These are phyloP conservation scores for Peromyscus attwateri DNA, from an alignment of 2,797 vertebrate species.

Conservation along the genomic window DNA sequence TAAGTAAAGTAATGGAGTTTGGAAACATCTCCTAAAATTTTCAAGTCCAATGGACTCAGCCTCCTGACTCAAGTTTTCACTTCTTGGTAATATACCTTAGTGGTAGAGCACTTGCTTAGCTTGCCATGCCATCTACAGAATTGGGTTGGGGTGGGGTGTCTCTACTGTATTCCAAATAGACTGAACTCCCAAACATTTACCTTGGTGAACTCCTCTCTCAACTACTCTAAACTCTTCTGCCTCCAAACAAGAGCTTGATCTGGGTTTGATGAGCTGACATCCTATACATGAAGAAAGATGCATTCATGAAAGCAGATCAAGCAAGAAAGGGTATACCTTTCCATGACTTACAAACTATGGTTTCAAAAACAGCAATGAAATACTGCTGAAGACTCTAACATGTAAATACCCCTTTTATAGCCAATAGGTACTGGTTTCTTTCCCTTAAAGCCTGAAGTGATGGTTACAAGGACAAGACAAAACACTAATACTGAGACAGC, in stretches of 20 bases:
- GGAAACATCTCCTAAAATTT: neutral
- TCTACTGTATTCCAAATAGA: neutral
- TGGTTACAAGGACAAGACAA: neutral
- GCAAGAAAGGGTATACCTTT: neutral
- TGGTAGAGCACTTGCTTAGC: neutral
- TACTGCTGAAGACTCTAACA: neutral
- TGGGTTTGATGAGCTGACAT: constrained; percentile 35
- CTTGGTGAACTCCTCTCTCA: neutral
- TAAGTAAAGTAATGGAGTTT: neutral
- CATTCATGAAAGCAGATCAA: neutral
- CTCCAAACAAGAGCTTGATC: constrained; percentile 28
- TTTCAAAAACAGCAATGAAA: neutral
- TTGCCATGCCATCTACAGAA: neutral
- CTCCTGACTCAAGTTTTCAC: neutral
- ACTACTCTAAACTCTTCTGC: neutral
- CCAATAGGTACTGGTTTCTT: neutral
- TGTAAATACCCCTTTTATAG: neutral
- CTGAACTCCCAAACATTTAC: neutral
- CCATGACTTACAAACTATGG: neutral
- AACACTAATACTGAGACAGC: neutral
- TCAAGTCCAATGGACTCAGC: neutral
- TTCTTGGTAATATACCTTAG: neutral
- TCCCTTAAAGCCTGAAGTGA: neutral
- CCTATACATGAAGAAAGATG: neutral
- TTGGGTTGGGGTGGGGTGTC: neutral